Evolutionary conservation across 2,113 vertebrate genomes (phyloP).

Genomic region (Pseudorectes ferrugineus): DNA sequence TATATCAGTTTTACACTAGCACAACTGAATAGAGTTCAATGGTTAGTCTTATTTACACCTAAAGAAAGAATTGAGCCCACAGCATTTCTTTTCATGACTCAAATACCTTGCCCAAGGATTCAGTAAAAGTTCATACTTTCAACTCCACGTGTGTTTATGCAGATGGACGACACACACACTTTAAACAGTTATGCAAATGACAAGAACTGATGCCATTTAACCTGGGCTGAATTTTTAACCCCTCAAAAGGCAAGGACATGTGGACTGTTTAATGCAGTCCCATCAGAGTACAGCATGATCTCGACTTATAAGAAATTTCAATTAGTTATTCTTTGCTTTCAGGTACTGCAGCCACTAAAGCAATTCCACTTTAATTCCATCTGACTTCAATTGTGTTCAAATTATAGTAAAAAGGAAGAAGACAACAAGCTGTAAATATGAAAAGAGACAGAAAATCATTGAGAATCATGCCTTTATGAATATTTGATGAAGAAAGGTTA

Average conservation of each 20-base stretch:
- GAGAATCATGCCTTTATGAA: conserved; percentile 95
- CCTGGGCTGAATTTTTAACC: background rate
- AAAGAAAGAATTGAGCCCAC: background rate
- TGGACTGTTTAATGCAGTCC: background rate
- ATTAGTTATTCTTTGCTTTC: conserved; percentile 57
- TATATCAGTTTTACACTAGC: background rate
- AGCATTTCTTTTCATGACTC: background rate
- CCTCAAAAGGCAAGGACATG: background rate
- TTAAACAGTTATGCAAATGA: background rate
- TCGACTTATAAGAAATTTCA: background rate
- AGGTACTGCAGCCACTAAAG: conserved; percentile 64
- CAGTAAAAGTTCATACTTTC: background rate
- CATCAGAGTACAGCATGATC: background rate
- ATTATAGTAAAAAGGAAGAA: conserved; percentile 83
- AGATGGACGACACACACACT: background rate
- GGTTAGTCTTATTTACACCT: background rate
- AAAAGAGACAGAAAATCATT: conserved; percentile 99
- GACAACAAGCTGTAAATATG: conserved; percentile 96
- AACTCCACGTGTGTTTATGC: background rate
- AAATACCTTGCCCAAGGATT: background rate
- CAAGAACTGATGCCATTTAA: background rate
- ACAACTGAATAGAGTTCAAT: background rate
- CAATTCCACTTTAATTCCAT: conserved; percentile 87
- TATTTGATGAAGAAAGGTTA: conserved; percentile 95
- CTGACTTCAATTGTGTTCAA: conserved; percentile 89